Percentiles rank a stretch among this genome's conserved stretches.
Evolutionary conservation across 2,797 vertebrate genomes (phyloP).

Genomic region (Potorous gilbertii): DNA sequence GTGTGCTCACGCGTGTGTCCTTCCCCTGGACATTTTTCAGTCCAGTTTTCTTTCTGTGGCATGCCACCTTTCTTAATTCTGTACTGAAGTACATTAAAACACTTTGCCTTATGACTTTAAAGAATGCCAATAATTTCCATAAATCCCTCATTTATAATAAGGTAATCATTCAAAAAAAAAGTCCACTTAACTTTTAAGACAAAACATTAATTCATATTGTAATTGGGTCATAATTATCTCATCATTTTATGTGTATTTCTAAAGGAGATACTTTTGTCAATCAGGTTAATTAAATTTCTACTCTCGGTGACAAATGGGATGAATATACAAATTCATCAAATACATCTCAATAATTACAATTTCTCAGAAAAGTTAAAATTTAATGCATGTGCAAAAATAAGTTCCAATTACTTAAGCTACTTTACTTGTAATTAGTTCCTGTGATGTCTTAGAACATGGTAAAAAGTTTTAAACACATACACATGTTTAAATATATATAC

Average conservation of each 20-base stretch:
- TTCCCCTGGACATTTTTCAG: not conserved
- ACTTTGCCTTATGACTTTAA: constrained; percentile 16
- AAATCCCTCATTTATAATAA: not conserved
- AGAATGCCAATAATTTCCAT: constrained; percentile 37
- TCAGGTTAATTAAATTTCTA: constrained; percentile 27
- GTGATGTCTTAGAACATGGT: not conserved
- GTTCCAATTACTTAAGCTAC: not conserved
- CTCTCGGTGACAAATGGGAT: constrained; percentile 8
- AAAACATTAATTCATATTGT: constrained; percentile 38
- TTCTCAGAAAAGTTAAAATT: constrained; percentile 31
- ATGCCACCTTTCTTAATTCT: not conserved
- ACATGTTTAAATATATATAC: not conserved
- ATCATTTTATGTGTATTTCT: constrained; percentile 3
- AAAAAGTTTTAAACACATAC: not conserved
- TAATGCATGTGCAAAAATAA: constrained; percentile 43
- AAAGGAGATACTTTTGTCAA: not conserved
- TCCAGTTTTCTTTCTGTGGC: not conserved
- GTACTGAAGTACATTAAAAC: constrained; percentile 35
- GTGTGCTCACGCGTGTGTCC: not conserved
- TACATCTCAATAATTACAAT: constrained; percentile 1
- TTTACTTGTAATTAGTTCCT: not conserved
- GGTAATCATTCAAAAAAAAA: not conserved
- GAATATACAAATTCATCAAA: constrained; percentile 26
- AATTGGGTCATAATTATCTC: not conserved
- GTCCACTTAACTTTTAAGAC: constrained; percentile 24